Conservation (phyloP, 2,113 vertebrate genomes). For the Amphiprion percula region DNA sequence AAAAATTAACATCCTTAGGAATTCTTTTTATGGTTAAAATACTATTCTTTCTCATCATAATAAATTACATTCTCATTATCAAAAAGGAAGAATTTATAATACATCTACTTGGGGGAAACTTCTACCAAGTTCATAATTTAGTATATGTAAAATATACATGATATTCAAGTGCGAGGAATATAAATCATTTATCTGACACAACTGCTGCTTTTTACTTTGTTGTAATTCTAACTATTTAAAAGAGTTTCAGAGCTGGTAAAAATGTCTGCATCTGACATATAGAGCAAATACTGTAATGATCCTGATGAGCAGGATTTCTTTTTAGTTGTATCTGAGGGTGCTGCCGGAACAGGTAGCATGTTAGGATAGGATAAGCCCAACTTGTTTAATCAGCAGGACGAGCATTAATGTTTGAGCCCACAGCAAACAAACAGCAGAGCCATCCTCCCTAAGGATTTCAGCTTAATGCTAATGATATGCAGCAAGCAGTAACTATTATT, state of each 20-base stretch:
- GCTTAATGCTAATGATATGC: constrained; percentile 70
- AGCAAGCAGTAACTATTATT: constrained; percentile 40
- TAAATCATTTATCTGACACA: constrained; percentile 12
- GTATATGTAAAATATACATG: background rate
- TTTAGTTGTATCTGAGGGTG: constrained; percentile 15
- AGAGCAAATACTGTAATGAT: background rate
- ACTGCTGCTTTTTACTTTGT: background rate
- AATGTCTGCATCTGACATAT: background rate
- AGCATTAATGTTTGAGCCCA: constrained; percentile 59
- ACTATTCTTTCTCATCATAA: too few relatives aligned
- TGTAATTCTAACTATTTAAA: background rate
- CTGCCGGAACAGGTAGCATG: constrained; percentile 28
- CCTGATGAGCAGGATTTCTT: constrained; percentile 17
- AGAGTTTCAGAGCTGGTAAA: background rate
- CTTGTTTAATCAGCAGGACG: constrained; percentile 67
- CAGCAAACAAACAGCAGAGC: constrained; percentile 61
- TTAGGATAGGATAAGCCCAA: constrained; percentile 50
- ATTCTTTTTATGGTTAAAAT: too few relatives aligned
- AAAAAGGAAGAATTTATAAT: too few relatives aligned
- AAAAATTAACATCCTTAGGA: too few relatives aligned
- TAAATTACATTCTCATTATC: too few relatives aligned
- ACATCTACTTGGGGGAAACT: too few relatives aligned
- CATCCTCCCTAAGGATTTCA: constrained; percentile 48
- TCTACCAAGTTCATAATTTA: too few relatives aligned
- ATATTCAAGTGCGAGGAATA: background rate